phyloP scores from a whole-genome alignment of 2,888 invertebrate species.

The Phalera bucephala region DNA sequence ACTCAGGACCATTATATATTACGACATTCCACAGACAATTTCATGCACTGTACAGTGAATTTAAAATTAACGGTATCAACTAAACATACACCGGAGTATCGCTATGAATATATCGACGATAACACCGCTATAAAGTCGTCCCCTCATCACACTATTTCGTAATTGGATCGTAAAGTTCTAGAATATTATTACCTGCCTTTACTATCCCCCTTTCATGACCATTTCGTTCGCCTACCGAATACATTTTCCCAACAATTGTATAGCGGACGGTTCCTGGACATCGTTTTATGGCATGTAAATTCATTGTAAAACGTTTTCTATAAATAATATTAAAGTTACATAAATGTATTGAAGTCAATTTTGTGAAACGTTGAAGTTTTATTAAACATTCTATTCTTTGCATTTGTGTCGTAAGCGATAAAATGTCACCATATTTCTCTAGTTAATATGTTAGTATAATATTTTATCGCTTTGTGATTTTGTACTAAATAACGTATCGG shows the following conservation, averaged over 20 bases:
- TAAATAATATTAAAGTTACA: conserved; percentile 16
- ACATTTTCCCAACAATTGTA: conserved; percentile 36
- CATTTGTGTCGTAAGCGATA: conserved; percentile 26
- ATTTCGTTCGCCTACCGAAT: conserved; percentile 43
- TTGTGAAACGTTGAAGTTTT: conserved; percentile 13
- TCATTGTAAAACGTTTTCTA: conserved; percentile 15
- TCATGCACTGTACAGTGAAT: conserved; percentile 19
- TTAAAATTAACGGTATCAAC: conserved; percentile 32
- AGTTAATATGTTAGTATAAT: conserved; percentile 30
- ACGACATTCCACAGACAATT: no score
- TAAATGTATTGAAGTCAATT: conserved; percentile 15
- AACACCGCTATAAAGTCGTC: conserved; percentile 45
- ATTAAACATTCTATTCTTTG: conserved; percentile 23
- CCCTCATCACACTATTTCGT: conserved; percentile 56
- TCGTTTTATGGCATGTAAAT: conserved; percentile 31
- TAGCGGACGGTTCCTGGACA: conserved; percentile 10
- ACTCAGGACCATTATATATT: no score
- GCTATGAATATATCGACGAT: conserved; percentile 37
- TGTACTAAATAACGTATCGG: no score
- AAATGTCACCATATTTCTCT: conserved; percentile 33
- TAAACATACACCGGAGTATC: conserved; percentile 27
- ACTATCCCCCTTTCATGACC: conserved; percentile 42
- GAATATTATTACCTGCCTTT: conserved; percentile 49
- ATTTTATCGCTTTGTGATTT: conserved; percentile 20
- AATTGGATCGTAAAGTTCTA: conserved; percentile 56